These are phyloP conservation scores for Adelosebastes latens DNA, from an alignment of 2,797 vertebrate genomes.

Conservation along the genomic window DNA sequence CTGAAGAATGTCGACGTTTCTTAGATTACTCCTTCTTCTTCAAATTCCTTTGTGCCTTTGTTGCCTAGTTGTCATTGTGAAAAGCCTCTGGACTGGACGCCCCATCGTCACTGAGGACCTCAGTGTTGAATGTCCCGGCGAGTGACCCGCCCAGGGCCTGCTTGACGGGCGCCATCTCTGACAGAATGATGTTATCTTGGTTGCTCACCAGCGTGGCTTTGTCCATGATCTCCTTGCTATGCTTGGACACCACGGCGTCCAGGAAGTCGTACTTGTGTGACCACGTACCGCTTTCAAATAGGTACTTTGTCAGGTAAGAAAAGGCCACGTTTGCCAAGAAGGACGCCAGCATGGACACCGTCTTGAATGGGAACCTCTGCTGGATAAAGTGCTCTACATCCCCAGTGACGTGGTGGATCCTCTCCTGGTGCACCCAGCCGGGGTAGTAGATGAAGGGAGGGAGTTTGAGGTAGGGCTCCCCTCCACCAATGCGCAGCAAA, in stretches of 20 bases:
- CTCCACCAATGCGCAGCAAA: constrained; percentile 92
- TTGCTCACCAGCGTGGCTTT: constrained; percentile 92
- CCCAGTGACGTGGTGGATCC: constrained; percentile 75
- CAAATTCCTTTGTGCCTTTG: constrained; percentile 56
- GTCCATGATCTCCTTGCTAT: constrained; percentile 97
- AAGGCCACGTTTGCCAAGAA: constrained; percentile 89
- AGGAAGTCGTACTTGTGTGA: constrained; percentile 94
- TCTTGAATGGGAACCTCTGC: constrained; percentile 96
- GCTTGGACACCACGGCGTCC: constrained; percentile 93
- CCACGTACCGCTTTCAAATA: constrained; percentile 93
- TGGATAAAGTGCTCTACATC: constrained; percentile 83
- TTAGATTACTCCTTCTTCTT: constrained; percentile 60
- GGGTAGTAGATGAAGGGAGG: constrained; percentile 95
- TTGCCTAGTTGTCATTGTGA: constrained; percentile 81
- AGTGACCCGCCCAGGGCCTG: constrained; percentile 84
- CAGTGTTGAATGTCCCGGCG: constrained; percentile 90
- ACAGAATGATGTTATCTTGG: constrained; percentile 92
- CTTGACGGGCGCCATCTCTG: constrained; percentile 92
- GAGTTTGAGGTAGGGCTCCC: constrained; percentile 93
- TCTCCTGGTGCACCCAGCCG: constrained; percentile 87
- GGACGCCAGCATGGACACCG: constrained; percentile 91
- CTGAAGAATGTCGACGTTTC: constrained; percentile 53
- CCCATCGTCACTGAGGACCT: constrained; percentile 86
- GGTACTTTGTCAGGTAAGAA: constrained; percentile 92
- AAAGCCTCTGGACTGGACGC: constrained; percentile 89